These are phyloP conservation scores for Vimba vimba DNA, from an alignment of 2,113 vertebrate genomes.

Conservation along the genomic window DNA sequence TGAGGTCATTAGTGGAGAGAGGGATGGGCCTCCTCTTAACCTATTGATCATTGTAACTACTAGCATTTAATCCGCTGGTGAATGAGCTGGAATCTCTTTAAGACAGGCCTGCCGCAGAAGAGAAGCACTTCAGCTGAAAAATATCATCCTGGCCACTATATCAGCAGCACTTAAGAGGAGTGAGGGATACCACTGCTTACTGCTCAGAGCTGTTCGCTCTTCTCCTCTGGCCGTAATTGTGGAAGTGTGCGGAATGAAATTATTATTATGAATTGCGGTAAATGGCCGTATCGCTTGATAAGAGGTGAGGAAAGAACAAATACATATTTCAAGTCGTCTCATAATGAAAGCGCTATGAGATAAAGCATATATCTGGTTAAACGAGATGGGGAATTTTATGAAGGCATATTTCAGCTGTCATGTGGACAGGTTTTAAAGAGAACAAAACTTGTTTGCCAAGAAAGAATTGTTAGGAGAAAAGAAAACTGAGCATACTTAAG, in stretches of 20 bases:
- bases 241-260: constrained; percentile 64
- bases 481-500: constrained; percentile 62
- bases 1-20: constrained; percentile 99
- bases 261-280: constrained; percentile 47
- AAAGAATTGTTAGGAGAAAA: constrained; percentile 1
- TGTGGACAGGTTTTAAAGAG: constrained; percentile 9
- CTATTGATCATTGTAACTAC: constrained; percentile 99
- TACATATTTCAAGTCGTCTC: constrained; percentile 7
- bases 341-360: background rate
- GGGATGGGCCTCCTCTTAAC: constrained; percentile 97
- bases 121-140: constrained; percentile 79
- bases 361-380: constrained; percentile 15
- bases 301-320: constrained; percentile 32
- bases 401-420: constrained; percentile 24
- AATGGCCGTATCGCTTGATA: constrained; percentile 8
- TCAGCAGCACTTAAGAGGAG: constrained; percentile 70
- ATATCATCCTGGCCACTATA: constrained; percentile 83
- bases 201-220: constrained; percentile 67
- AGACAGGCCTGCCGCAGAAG: constrained; percentile 69
- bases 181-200: constrained; percentile 66
- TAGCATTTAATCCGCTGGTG: constrained; percentile 98
- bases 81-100: constrained; percentile 92
- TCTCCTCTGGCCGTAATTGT: constrained; percentile 65
- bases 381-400: constrained; percentile 32
- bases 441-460: background rate